Percentiles rank a stretch among this genome's conserved stretches.
These are phyloP conservation scores for Centropus bengalensis DNA, from an alignment of 2,113 vertebrate species.

Conservation along the genomic window DNA sequence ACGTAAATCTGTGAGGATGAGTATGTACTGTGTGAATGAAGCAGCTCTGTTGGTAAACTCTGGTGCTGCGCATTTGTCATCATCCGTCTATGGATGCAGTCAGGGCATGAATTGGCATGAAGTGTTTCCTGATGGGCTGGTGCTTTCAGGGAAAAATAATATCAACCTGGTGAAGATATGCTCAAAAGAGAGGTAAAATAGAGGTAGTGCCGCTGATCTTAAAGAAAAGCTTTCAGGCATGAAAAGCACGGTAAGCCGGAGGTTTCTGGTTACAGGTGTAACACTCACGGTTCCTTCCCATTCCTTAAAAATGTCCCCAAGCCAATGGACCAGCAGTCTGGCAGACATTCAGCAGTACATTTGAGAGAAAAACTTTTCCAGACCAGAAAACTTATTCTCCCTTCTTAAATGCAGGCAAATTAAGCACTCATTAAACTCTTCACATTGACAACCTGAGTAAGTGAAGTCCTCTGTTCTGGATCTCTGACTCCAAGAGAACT, in stretches of 20 bases:
- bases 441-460: background rate
- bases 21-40: background rate
- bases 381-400: background rate
- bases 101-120: background rate
- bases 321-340: background rate
- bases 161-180: background rate
- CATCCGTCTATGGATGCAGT: background rate
- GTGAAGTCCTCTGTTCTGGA: background rate
- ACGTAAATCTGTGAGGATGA: background rate
- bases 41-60: background rate
- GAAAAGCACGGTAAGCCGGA: background rate
- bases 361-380: background rate
- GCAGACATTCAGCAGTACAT: background rate
- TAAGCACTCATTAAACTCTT: background rate
- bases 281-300: background rate
- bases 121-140: background rate
- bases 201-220: background rate
- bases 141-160: background rate
- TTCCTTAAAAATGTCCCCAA: background rate
- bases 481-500: background rate
- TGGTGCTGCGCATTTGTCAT: accelerated
- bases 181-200: background rate
- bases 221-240: background rate
- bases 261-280: background rate
- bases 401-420: background rate